Conservation (phyloP, 2,888 invertebrate species). For the Ceriagrion tenellum region DNA sequence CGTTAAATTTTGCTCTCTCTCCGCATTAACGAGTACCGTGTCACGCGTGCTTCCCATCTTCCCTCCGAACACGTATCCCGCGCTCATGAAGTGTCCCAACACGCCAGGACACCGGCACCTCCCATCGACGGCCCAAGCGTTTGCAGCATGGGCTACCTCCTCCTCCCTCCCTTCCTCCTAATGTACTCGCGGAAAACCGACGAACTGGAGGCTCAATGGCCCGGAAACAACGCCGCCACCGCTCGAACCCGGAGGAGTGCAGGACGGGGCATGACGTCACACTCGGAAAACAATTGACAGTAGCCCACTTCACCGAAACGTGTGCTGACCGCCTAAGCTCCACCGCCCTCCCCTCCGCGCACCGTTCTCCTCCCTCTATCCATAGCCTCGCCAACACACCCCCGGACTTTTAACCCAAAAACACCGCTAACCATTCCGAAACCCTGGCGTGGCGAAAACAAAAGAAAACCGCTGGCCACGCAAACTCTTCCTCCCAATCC, state of each 20-base stretch:
- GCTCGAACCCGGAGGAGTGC: too few species aligned
- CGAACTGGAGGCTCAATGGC: neutral
- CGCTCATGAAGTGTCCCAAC: neutral
- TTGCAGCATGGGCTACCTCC: neutral
- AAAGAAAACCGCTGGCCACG: neutral
- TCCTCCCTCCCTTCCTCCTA: neutral
- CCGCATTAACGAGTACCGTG: neutral
- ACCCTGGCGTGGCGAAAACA: neutral
- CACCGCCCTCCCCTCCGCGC: neutral
- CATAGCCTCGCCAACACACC: neutral
- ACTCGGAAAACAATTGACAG: conserved; percentile 65
- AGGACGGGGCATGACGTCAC: conserved; percentile 35
- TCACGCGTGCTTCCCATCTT: neutral
- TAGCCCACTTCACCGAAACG: conserved; percentile 50
- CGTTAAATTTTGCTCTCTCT: neutral
- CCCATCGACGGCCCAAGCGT: neutral
- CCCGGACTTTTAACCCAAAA: too few species aligned
- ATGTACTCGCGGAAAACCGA: too few species aligned
- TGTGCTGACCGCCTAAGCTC: conserved; percentile 40
- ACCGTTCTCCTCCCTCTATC: neutral
- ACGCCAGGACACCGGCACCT: too few species aligned
- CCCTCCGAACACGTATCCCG: neutral
- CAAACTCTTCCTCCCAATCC: neutral
- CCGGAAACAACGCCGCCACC: neutral
- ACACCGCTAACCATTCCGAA: too few species aligned